phyloP scores from a whole-genome alignment of 2,888 invertebrate species.

The Iselma pallidipennis region DNA sequence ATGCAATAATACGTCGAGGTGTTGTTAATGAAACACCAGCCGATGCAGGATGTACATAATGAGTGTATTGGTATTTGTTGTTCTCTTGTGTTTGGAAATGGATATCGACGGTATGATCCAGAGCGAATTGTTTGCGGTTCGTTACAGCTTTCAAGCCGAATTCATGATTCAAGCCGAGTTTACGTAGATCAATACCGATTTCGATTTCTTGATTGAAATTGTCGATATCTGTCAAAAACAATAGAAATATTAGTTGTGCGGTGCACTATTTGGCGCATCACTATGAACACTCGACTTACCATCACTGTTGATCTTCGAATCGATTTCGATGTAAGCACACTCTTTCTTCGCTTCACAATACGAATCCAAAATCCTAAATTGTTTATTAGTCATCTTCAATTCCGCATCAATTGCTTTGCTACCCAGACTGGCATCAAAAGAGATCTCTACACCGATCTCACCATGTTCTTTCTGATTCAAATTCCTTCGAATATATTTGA shows the following conservation, averaged over 20 bases:
- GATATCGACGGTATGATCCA: conserved; percentile 72
- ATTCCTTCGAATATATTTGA: conserved; percentile 71
- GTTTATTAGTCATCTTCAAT: conserved; percentile 71
- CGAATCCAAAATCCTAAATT: conserved; percentile 70
- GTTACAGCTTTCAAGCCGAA: conserved; percentile 72
- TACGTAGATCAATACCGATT: conserved; percentile 71
- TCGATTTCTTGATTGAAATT: conserved; percentile 65
- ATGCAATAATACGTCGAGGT: conserved; percentile 68
- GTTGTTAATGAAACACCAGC: conserved; percentile 68
- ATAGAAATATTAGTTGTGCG: background rate
- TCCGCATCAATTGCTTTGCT: conserved; percentile 72
- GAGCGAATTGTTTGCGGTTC: conserved; percentile 61
- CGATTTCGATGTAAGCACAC: conserved; percentile 74
- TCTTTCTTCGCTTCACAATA: conserved; percentile 80
- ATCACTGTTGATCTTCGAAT: conserved; percentile 60
- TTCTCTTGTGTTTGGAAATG: conserved; percentile 71
- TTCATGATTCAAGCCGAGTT: conserved; percentile 74
- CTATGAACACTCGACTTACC: conserved; percentile 35
- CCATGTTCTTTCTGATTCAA: conserved; percentile 63
- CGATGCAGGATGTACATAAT: conserved; percentile 66
- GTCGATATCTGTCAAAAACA: conserved; percentile 55
- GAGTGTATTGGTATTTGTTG: conserved; percentile 71
- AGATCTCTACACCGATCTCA: conserved; percentile 70
- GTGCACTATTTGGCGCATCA: too few relatives aligned
- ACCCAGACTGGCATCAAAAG: conserved; percentile 71